Evolutionary conservation across 2,113 vertebrate genomes (phyloP).

Genomic region (Cnemophilus loriae): DNA sequence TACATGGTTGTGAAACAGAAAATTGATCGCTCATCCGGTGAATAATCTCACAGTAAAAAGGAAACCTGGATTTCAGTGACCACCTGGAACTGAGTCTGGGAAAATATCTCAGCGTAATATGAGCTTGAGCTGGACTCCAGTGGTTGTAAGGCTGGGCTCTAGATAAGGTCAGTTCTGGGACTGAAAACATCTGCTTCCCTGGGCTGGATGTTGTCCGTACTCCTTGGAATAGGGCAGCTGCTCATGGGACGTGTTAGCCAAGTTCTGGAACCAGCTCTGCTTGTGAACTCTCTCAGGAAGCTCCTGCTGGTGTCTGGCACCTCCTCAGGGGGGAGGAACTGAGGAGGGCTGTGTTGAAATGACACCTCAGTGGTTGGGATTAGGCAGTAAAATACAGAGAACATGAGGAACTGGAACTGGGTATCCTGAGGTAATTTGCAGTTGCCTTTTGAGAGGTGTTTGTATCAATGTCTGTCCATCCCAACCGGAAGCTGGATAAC

Average conservation of each 20-base stretch:
- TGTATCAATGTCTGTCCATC: background rate
- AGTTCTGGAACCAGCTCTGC: background rate
- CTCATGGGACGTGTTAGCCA: background rate
- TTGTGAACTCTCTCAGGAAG: background rate
- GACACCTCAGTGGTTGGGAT: background rate
- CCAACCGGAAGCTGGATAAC: background rate
- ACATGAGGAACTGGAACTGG: background rate
- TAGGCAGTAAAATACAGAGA: background rate
- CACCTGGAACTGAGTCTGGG: background rate
- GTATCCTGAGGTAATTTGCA: background rate
- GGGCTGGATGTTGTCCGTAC: background rate
- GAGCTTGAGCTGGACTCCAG: background rate
- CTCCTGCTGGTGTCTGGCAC: background rate
- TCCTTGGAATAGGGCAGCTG: background rate
- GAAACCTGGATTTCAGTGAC: background rate
- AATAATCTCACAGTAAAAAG: background rate
- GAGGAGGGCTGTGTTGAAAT: background rate
- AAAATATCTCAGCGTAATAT: background rate
- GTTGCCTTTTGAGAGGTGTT: background rate
- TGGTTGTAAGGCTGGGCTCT: background rate
- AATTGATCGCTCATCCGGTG: rapidly evolving
- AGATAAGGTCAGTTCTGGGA: background rate
- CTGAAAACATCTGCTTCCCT: background rate
- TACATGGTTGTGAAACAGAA: background rate
- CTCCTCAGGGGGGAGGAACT: background rate